Evolutionary conservation across 1,140 invertebrate species (phyloP).

Genomic region (Leptinotarsa defecta): DNA sequence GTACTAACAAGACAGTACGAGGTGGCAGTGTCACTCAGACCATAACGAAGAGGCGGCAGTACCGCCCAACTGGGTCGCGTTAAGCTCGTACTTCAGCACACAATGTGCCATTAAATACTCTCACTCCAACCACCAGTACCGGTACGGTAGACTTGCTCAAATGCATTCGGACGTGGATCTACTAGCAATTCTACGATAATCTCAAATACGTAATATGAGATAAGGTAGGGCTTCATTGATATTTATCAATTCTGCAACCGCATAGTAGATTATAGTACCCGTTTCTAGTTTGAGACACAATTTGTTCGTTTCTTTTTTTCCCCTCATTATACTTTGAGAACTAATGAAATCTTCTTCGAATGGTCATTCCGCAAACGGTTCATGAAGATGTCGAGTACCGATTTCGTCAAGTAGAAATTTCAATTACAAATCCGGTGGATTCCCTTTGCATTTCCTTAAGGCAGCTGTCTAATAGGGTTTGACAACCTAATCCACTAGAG

Average conservation of each 20-base stretch:
- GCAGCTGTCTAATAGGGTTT: too few relatives aligned
- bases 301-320: conserved; percentile 1
- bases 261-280: not conserved
- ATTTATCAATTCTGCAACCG: conserved; percentile 2
- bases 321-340: not conserved
- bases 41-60: conserved; percentile 49
- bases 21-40: conserved; percentile 54
- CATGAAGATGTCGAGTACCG: too few relatives aligned
- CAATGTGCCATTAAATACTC: conserved; percentile 49
- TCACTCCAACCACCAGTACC: conserved; percentile 1
- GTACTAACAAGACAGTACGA: conserved; percentile 54
- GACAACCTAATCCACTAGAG: too few relatives aligned
- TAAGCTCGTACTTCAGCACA: conserved; percentile 43
- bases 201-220: not conserved
- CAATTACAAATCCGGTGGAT: too few relatives aligned
- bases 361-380: too few relatives aligned
- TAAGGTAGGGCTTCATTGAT: not conserved
- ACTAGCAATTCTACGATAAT: not conserved
- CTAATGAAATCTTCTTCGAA: not conserved
- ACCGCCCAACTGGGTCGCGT: conserved; percentile 47
- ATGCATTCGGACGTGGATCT: not conserved
- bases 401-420: too few relatives aligned
- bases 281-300: not conserved
- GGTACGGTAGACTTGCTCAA: not conserved
- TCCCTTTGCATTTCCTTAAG: too few relatives aligned